These are phyloP conservation scores for Donacobius atricapilla DNA, from an alignment of 2,113 vertebrate genomes.

Conservation along the genomic window DNA sequence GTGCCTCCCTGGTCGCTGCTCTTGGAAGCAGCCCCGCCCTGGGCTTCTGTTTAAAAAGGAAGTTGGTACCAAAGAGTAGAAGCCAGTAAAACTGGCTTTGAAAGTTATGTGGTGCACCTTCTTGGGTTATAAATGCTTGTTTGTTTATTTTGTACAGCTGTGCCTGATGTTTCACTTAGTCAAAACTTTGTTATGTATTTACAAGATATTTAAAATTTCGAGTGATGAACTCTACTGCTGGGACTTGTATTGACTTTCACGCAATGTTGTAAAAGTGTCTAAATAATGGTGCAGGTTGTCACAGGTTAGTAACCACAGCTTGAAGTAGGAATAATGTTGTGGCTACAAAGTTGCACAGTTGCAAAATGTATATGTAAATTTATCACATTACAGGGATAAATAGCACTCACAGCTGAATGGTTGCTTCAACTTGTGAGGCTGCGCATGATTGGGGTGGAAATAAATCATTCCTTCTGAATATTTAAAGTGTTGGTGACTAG, in stretches of 20 bases:
- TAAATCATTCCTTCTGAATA: neutral
- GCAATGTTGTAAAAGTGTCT: neutral
- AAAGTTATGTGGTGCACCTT: neutral
- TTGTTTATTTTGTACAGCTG: neutral
- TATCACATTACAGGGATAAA: neutral
- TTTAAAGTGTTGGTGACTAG: neutral
- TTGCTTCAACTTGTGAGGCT: neutral
- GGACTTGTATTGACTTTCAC: neutral
- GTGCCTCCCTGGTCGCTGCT: neutral
- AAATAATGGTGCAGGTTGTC: neutral
- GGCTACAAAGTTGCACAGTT: neutral
- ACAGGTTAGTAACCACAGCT: neutral
- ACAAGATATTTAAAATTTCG: neutral
- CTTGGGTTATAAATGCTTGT: neutral
- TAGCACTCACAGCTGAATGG: neutral
- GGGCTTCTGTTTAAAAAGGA: neutral
- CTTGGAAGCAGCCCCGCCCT: neutral
- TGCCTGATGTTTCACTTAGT: neutral
- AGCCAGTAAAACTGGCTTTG: neutral
- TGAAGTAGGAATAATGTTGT: neutral
- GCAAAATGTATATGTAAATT: constrained; percentile 13
- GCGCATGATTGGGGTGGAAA: neutral
- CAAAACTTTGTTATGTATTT: neutral
- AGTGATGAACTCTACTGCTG: neutral
- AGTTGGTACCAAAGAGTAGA: neutral